These are phyloP conservation scores for Girardinichthys multiradiatus DNA, from an alignment of 2,113 vertebrate genomes.

Conservation along the genomic window DNA sequence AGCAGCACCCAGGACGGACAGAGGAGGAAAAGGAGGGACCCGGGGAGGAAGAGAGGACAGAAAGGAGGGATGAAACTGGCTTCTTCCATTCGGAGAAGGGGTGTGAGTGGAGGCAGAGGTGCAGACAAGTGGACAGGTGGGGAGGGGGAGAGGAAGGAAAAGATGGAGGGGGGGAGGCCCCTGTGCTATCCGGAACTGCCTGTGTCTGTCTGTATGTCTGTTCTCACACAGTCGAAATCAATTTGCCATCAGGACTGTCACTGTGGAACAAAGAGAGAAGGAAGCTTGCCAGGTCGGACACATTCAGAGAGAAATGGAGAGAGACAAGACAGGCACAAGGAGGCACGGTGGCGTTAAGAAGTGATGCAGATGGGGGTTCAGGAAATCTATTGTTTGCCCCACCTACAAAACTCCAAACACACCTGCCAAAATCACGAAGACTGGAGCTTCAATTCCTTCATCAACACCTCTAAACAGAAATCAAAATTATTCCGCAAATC, in stretches of 20 bases:
- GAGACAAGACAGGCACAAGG: conserved; percentile 81
- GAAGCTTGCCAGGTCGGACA: conserved; percentile 89
- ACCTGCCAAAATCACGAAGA: conserved; percentile 62
- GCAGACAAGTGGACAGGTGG: conserved; percentile 63
- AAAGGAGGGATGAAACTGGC: conserved; percentile 81
- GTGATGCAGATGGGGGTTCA: conserved; percentile 50
- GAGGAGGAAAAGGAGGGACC: conserved; percentile 73
- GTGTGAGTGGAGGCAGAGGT: conserved; percentile 73
- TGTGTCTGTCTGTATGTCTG: conserved; percentile 86
- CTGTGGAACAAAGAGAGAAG: conserved; percentile 95
- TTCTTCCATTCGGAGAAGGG: conserved; percentile 79
- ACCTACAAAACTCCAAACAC: conserved; percentile 69
- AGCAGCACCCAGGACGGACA: conserved; percentile 72
- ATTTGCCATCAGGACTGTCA: conserved; percentile 97
- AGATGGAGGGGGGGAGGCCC: conserved; percentile 63
- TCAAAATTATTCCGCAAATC: conserved; percentile 2
- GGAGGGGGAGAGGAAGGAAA: conserved; percentile 60
- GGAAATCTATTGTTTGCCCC: conserved; percentile 46
- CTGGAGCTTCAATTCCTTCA: conserved; percentile 65
- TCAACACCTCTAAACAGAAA: conserved; percentile 45
- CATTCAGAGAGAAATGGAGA: conserved; percentile 83
- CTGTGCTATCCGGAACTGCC: conserved; percentile 85
- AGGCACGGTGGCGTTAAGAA: conserved; percentile 59
- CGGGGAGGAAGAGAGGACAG: conserved; percentile 84
- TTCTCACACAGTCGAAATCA: conserved; percentile 99